Base-by-base conservation (phyloP, 2,888 invertebrate genomes). In the Eulithis testata region DNA sequence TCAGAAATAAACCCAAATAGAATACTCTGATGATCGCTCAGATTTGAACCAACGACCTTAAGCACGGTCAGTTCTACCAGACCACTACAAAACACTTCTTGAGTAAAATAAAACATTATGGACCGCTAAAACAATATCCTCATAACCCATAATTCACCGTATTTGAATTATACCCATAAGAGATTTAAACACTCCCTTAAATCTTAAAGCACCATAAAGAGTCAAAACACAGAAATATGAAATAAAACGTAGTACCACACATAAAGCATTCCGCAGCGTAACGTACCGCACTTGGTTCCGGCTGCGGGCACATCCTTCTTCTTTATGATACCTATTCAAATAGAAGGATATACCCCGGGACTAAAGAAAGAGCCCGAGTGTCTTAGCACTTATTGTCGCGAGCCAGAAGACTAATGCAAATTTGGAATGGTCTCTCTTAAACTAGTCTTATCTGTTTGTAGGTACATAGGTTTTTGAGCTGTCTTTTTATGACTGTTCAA, bases 241-340 rank as follows among this genome's bases (percentile, higher is more conserved):
- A 83, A 85, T 83, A 86, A 83, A 85, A 83, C 72, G 70, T 69
- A 77, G 54, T n/a, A 40, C 47, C 40, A 53, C 44, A 52, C 75
- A 76, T 79, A 79, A 78, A 73, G 69, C 72, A 73, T 74, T 72
- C 61, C 54, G 51, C 60, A 63, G 65, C 63, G 55, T 60, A 66
- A 60, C 71, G 70, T 65, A 67, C 71, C 82, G 82, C 84, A 83
- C 80, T 85, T 78, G 77, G 74, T 72, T 71, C 80, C 79, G 82
- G 79, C 83, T 80, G 84, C 72, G 82, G 79, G 71, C 73, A 78
- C 89, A 90, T 92, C 85, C 86, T 81, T 91, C 87, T 89, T 89
- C 88, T 91, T 91, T 91, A 91, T 87, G 87, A 86, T 83, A 82
- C 80, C 83, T 79, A 80, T 80, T 77, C 77, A 76, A 73, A 74